Conservation (phyloP, 2,113 vertebrate species). For the Catagonus wagneri region DNA sequence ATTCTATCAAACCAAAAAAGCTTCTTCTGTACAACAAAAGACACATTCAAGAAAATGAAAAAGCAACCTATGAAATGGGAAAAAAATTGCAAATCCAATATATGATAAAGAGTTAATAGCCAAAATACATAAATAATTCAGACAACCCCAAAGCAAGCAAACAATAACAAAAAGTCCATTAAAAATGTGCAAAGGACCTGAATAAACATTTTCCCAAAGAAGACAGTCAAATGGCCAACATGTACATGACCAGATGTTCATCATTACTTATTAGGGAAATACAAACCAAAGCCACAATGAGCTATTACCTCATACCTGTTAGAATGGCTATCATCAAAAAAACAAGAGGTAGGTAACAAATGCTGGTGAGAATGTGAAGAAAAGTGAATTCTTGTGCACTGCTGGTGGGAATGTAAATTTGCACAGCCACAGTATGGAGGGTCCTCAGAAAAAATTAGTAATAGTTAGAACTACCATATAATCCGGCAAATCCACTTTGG, state of each 20-base stretch:
- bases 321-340: neutral
- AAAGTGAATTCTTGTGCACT: neutral
- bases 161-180: neutral
- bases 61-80: neutral
- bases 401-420: neutral
- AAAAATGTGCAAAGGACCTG: neutral
- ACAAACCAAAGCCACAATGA: neutral
- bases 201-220: neutral
- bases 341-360: neutral
- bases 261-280: neutral
- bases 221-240: neutral
- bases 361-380: neutral
- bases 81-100: neutral
- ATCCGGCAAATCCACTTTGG: neutral
- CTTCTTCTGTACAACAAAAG: neutral
- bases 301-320: neutral
- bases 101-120: neutral
- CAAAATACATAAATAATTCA: neutral
- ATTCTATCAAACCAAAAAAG: neutral
- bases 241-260: neutral
- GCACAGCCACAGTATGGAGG: neutral
- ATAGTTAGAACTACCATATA: neutral
- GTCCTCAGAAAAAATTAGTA: neutral
- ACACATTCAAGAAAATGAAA: neutral
- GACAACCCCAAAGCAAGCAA: neutral